Evolutionary conservation across 2,888 invertebrate species (phyloP).

Genomic region (Vandiemenella viatica): DNA sequence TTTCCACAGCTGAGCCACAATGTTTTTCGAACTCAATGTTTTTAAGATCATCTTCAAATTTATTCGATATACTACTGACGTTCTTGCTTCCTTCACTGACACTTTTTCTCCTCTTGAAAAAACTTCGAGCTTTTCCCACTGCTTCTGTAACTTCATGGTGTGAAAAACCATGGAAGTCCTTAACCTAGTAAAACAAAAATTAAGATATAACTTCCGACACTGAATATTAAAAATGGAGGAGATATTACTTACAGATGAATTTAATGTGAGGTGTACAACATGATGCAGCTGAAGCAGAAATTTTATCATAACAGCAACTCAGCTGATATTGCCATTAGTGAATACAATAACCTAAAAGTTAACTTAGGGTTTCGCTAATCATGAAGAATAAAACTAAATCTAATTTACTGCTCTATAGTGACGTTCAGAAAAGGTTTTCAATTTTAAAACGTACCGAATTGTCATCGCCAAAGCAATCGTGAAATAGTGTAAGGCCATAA

Average conservation of each 20-base stretch:
- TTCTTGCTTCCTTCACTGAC: neutral
- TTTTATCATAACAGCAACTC: neutral
- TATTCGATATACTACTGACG: no score
- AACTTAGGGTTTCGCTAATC: no score
- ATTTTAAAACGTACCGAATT: conserved; percentile 25
- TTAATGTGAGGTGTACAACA: no score
- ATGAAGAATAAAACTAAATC: neutral
- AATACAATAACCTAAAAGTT: neutral
- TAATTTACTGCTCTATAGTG: neutral
- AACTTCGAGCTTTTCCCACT: neutral
- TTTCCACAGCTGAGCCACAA: no score
- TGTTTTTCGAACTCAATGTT: no score
- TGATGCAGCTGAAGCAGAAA: neutral
- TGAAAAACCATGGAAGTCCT: neutral
- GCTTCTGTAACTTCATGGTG: neutral
- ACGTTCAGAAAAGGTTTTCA: neutral
- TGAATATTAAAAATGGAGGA: neutral
- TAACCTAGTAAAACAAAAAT: neutral
- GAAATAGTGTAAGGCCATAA: conserved; percentile 30
- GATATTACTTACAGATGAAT: neutral
- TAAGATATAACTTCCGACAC: neutral
- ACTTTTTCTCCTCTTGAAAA: neutral
- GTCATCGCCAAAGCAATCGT: conserved; percentile 28
- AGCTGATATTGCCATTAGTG: neutral
- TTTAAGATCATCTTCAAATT: neutral